Evolutionary conservation across 1,140 invertebrate genomes (phyloP).

Genomic region (Zaprionus inermis): DNA sequence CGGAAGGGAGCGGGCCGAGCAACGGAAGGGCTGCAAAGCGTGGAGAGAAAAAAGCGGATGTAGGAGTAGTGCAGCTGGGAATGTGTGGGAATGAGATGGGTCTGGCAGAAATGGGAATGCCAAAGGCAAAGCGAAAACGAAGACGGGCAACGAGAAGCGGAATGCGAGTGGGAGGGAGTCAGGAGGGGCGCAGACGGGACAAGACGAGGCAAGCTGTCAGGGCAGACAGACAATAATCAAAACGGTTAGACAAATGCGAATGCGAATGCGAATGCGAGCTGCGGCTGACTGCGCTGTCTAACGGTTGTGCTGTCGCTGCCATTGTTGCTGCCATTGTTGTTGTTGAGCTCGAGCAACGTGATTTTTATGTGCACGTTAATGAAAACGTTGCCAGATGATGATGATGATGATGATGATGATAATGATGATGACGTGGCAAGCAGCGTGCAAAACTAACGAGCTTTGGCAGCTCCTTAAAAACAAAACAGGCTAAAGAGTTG

Average conservation of each 20-base stretch:
- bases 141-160: background rate
- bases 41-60: background rate
- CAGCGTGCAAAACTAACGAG: slow-evolving; percentile 33
- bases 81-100: background rate
- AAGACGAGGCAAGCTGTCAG: slow-evolving; percentile 10
- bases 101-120: background rate
- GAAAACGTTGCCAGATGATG: slow-evolving; percentile 54
- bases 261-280: slow-evolving; percentile 12
- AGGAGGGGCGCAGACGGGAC: background rate
- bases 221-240: slow-evolving; percentile 48
- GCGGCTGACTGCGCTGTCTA: slow-evolving; percentile 8
- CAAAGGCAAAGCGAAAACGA: background rate
- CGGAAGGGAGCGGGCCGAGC: no score
- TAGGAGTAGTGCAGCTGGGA: background rate
- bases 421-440: slow-evolving; percentile 39
- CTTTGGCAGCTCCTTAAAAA: slow-evolving; percentile 2
- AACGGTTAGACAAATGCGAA: slow-evolving; percentile 43
- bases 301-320: slow-evolving; percentile 27
- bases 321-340: slow-evolving; percentile 25
- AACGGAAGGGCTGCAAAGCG: background rate
- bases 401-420: slow-evolving; percentile 23
- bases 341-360: slow-evolving; percentile 59
- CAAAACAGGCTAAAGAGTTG: background rate
- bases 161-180: background rate
- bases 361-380: slow-evolving; percentile 73